Conservation (phyloP, 2,888 invertebrate species). For the Synergus umbraculus region DNA sequence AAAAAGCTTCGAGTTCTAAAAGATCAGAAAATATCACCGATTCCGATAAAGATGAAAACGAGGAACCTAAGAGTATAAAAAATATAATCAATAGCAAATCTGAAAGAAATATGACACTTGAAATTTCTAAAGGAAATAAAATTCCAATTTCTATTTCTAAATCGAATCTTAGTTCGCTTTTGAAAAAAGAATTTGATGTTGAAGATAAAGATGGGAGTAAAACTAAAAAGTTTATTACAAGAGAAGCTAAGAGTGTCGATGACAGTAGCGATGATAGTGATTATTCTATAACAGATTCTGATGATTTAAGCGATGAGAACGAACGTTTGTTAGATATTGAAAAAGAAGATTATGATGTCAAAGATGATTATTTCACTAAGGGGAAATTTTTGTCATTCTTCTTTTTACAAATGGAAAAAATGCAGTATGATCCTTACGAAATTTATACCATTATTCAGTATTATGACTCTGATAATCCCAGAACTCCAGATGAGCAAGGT, state of each 20-base stretch:
- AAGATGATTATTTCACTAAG: constrained; percentile 70
- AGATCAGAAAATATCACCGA: constrained; percentile 1
- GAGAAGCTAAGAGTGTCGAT: constrained; percentile 54
- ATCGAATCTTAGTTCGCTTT: neutral
- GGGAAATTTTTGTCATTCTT: constrained; percentile 72
- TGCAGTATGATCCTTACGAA: constrained; percentile 67
- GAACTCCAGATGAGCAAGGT: constrained; percentile 63
- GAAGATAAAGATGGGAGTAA: neutral
- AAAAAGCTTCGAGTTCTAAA: constrained; percentile 25
- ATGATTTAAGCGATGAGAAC: constrained; percentile 63
- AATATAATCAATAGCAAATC: neutral
- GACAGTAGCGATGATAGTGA: constrained; percentile 67
- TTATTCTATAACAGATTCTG: constrained; percentile 64
- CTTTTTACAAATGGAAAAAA: constrained; percentile 72
- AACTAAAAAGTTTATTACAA: constrained; percentile 51
- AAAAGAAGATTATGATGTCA: constrained; percentile 59
- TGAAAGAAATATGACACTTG: neutral
- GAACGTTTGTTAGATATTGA: constrained; percentile 60
- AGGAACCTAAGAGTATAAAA: neutral
- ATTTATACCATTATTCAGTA: constrained; percentile 70
- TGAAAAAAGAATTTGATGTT: neutral
- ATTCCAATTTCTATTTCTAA: neutral
- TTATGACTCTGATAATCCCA: constrained; percentile 57
- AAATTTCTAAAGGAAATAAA: neutral
- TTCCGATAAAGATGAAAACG: constrained; percentile 30